Evolutionary conservation across 2,113 vertebrate genomes (phyloP).

Genomic region (Heliornis fulica): DNA sequence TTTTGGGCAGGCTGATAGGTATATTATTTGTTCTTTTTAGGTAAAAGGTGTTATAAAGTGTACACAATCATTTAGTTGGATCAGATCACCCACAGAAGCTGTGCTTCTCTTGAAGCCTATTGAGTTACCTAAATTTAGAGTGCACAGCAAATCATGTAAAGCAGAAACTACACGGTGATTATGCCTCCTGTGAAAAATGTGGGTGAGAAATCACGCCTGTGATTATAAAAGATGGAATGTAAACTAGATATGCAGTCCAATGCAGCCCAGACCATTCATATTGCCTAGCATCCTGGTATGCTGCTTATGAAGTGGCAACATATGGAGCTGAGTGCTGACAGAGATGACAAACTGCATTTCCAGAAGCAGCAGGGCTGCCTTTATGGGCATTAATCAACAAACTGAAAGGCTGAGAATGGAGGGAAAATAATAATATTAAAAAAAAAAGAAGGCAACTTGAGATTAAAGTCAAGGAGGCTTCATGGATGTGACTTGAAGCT

Average conservation of each 20-base stretch:
- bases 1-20: neutral
- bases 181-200: neutral
- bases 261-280: neutral
- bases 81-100: fast-evolving
- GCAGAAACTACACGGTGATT: neutral
- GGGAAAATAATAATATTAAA: neutral
- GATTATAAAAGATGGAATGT: neutral
- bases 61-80: neutral
- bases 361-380: neutral
- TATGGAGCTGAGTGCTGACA: neutral
- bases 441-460: neutral
- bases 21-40: neutral
- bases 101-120: neutral
- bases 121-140: neutral
- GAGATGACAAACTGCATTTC: neutral
- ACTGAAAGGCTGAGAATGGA: neutral
- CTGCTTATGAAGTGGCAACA: neutral
- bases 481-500: neutral
- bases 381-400: neutral
- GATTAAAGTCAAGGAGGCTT: neutral
- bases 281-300: neutral
- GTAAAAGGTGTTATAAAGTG: neutral
- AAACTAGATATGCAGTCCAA: neutral
- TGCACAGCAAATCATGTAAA: fast-evolving
- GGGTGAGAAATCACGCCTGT: neutral